Evolutionary conservation across 2,113 vertebrate species (phyloP).

Genomic region (Conger conger): DNA sequence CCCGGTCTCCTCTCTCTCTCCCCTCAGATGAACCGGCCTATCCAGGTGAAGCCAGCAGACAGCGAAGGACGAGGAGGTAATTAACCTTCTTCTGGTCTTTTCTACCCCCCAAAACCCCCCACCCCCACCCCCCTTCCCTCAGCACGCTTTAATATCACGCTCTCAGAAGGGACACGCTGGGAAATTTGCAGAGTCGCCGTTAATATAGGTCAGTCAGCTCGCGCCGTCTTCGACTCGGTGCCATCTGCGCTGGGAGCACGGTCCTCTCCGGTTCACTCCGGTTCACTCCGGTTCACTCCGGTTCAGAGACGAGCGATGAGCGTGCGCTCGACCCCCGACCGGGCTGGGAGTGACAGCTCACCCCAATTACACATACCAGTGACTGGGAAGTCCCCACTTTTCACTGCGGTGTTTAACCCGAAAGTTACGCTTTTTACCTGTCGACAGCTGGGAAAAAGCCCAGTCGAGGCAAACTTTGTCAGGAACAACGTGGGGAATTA

Average conservation of each 20-base stretch:
- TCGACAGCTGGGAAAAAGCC: too few species aligned
- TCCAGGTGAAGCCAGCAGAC: slow-evolving; percentile 99
- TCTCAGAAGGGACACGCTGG: slow-evolving; percentile 54
- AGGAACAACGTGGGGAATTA: not conserved
- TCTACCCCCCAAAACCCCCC: too few species aligned
- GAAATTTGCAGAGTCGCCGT: slow-evolving; percentile 56
- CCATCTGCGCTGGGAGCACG: slow-evolving; percentile 68
- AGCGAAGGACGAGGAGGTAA: slow-evolving; percentile 99
- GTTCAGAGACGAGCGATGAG: slow-evolving; percentile 58
- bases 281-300: slow-evolving; percentile 57
- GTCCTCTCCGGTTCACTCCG: slow-evolving; percentile 25
- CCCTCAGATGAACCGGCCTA: slow-evolving; percentile 94
- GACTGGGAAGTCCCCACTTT: not conserved
- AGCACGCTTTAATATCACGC: slow-evolving; percentile 51
- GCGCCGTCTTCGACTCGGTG: slow-evolving; percentile 58
- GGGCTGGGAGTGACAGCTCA: not conserved
- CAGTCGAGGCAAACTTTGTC: not conserved
- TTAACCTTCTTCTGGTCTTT: slow-evolving; percentile 62
- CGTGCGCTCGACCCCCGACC: slow-evolving; percentile 17
- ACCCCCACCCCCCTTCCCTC: too few species aligned
- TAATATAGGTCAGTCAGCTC: slow-evolving; percentile 74
- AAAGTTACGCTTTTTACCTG: not conserved
- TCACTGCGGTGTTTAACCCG: not conserved
- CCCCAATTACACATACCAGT: not conserved
- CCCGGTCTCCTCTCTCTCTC: not conserved